Conservation (phyloP, 2,113 vertebrate genomes). For the Platichthys stellatus region DNA sequence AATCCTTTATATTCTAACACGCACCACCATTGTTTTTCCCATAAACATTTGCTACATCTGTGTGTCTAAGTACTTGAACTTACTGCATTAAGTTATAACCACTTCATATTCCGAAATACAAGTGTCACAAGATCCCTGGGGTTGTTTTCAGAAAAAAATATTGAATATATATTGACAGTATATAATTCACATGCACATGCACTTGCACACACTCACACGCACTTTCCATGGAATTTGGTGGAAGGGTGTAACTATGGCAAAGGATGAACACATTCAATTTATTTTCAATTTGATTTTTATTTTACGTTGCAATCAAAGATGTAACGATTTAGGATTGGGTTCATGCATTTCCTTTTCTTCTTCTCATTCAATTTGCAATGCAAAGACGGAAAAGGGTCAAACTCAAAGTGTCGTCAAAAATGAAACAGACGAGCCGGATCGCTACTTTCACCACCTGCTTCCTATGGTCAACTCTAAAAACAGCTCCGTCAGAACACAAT, state of each 20-base stretch:
- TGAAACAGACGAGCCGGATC: background rate
- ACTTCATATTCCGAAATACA: background rate
- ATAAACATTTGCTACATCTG: background rate
- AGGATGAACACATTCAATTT: background rate
- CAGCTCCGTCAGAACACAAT: constrained; percentile 45
- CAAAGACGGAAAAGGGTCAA: background rate
- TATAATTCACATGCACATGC: too few relatives aligned
- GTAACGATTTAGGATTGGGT: too few relatives aligned
- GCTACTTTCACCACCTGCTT: constrained; percentile 17
- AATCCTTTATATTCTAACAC: background rate
- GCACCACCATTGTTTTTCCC: background rate
- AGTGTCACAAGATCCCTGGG: background rate
- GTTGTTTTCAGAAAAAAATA: too few relatives aligned
- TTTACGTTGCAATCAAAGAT: too few relatives aligned
- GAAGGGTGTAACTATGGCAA: background rate
- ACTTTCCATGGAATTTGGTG: too few relatives aligned
- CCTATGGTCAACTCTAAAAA: constrained; percentile 41
- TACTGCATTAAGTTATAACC: background rate
- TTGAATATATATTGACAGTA: too few relatives aligned
- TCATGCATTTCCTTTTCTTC: background rate
- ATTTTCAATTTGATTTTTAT: too few relatives aligned
- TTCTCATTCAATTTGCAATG: background rate
- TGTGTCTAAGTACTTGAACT: background rate
- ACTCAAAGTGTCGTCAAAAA: background rate
- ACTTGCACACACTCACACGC: too few relatives aligned